phyloP scores from a whole-genome alignment of 1,140 invertebrate species.

The Batillaria attramentaria region DNA sequence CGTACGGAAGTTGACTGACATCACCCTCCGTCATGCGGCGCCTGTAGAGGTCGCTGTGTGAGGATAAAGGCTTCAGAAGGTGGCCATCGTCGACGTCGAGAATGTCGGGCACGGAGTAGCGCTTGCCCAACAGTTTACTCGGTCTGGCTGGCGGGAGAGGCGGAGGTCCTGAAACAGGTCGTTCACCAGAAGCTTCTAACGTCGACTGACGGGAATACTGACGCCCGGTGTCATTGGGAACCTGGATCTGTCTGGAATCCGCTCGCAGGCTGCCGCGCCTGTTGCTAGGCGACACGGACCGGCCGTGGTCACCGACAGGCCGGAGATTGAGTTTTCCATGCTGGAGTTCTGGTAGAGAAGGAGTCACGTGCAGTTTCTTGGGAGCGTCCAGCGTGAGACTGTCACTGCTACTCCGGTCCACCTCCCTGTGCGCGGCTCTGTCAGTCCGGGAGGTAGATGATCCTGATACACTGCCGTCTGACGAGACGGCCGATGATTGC shows the following conservation, averaged over 20 bases:
- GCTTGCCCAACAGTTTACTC: not conserved
- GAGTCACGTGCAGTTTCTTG: not conserved
- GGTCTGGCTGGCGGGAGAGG: slow-evolving; percentile 17
- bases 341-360: not conserved
- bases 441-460: not conserved
- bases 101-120: slow-evolving; percentile 25
- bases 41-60: not conserved
- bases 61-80: not conserved
- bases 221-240: not conserved
- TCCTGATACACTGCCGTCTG: not conserved
- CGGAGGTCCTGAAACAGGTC: not conserved
- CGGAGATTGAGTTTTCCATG: not conserved
- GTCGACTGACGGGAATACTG: not conserved
- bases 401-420: not conserved
- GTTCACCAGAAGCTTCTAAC: not conserved
- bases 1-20: not conserved
- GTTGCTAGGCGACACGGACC: not conserved
- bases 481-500: not conserved
- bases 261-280: not conserved
- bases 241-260: not conserved
- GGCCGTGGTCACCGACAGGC: not conserved
- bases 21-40: not conserved
- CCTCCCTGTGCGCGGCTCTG: not conserved
- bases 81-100: not conserved
- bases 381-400: not conserved